A percentile compares a stretch with the other conserved stretches of the same genome.
Conservation (phyloP, 2,888 invertebrate genomes). For the Lycophotia porphyrea region DNA sequence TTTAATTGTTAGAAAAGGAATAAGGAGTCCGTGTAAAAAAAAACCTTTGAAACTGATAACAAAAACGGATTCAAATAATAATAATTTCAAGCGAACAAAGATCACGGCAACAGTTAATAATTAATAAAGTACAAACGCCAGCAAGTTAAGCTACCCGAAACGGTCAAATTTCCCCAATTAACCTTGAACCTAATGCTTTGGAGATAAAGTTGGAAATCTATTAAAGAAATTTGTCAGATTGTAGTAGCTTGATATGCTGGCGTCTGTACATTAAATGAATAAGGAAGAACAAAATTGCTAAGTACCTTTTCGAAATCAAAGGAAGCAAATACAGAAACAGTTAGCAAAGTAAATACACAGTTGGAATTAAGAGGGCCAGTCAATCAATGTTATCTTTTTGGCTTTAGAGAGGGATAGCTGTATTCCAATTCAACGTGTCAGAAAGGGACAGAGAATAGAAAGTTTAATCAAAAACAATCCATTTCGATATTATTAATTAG, state of each 20-base stretch:
- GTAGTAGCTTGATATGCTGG: too few species aligned
- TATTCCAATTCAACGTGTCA: constrained; percentile 7
- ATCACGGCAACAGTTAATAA: neutral
- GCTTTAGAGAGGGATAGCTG: constrained; percentile 41
- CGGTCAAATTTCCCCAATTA: too few species aligned
- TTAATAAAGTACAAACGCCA: neutral
- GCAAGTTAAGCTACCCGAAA: too few species aligned
- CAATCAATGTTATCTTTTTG: constrained; percentile 74
- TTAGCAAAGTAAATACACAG: constrained; percentile 74
- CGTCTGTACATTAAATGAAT: too few species aligned
- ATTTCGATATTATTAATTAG: constrained; percentile 84
- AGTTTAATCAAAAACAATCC: constrained; percentile 82
- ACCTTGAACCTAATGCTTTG: too few species aligned
- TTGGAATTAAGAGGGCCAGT: constrained; percentile 67
- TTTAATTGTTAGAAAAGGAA: too few species aligned
- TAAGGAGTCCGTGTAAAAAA: too few species aligned
- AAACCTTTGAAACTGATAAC: too few species aligned
- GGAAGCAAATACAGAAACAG: constrained; percentile 69
- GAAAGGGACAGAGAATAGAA: constrained; percentile 65
- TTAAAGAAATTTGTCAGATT: too few species aligned
- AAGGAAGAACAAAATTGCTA: constrained; percentile 56
- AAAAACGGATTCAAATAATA: too few species aligned
- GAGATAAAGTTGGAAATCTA: too few species aligned
- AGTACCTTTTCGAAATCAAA: constrained; percentile 64
- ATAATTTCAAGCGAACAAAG: too few species aligned